Percentiles rank a stretch among this genome's conserved stretches.
These are phyloP conservation scores for Amazona guildingii DNA, from an alignment of 2,113 vertebrate species.

Conservation along the genomic window DNA sequence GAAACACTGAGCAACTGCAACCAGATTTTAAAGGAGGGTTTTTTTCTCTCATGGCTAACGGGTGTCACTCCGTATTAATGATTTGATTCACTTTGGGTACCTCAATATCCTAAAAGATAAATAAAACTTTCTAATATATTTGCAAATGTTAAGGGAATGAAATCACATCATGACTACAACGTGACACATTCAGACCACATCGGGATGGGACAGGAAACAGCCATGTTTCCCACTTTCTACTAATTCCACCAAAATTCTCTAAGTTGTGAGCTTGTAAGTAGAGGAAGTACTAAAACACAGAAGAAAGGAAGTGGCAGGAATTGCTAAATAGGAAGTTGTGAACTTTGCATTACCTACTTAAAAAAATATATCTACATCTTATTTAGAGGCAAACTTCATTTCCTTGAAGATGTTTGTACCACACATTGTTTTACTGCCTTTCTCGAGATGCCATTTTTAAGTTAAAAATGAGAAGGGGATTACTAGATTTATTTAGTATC, in stretches of 20 bases:
- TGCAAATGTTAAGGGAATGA: not conserved
- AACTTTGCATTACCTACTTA: not conserved
- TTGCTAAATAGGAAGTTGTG: conserved; percentile 29
- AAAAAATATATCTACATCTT: not conserved
- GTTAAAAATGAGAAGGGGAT: not conserved
- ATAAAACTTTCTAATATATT: not conserved
- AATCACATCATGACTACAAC: not conserved
- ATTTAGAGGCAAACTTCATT: not conserved
- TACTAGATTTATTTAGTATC: not conserved
- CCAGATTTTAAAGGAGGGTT: not conserved
- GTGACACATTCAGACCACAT: not conserved
- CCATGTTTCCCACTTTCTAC: not conserved
- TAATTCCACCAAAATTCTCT: not conserved
- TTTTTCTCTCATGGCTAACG: not conserved
- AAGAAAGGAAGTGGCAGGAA: conserved; percentile 11
- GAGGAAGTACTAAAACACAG: conserved; percentile 9
- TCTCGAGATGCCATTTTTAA: not conserved
- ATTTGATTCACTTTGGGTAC: not conserved
- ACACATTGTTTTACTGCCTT: not conserved
- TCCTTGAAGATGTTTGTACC: not conserved
- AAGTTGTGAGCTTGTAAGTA: not conserved
- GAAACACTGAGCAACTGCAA: not conserved
- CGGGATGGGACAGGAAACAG: not conserved
- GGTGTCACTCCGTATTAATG: not conserved
- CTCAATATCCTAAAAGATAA: not conserved